Evolutionary conservation across 2,797 vertebrate genomes (phyloP).

Genomic region (Hybognathus amarus): DNA sequence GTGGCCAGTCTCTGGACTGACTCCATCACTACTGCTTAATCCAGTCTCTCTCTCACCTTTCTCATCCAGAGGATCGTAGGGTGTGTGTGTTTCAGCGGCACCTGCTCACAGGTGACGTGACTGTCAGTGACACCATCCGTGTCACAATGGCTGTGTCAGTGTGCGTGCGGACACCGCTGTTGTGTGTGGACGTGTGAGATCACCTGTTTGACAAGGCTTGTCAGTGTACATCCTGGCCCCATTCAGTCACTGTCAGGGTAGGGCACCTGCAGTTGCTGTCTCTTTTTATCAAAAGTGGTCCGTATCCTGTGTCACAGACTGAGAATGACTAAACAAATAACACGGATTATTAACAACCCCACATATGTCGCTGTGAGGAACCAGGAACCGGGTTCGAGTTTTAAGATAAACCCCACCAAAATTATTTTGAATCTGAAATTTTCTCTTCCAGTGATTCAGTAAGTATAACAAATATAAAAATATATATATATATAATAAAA

Average conservation of each 20-base stretch:
- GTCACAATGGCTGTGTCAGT: slow-evolving; percentile 63
- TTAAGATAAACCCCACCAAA: neutral
- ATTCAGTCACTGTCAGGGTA: slow-evolving; percentile 81
- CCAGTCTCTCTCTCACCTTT: slow-evolving; percentile 48
- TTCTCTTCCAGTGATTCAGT: neutral
- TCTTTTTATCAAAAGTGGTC: slow-evolving; percentile 76
- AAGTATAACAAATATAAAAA: neutral
- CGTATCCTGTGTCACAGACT: slow-evolving; percentile 76
- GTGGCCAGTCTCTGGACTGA: slow-evolving; percentile 38
- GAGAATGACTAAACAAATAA: slow-evolving; percentile 73
- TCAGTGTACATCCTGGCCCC: slow-evolving; percentile 80
- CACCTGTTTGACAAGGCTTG: slow-evolving; percentile 65
- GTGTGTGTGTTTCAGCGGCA: slow-evolving; percentile 54
- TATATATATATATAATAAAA: neutral
- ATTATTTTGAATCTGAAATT: neutral
- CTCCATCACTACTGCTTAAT: slow-evolving; percentile 45
- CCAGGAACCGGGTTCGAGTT: neutral
- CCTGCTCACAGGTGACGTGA: slow-evolving; percentile 70
- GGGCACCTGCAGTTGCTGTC: slow-evolving; percentile 70
- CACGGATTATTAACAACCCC: slow-evolving; percentile 75
- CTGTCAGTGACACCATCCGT: slow-evolving; percentile 66
- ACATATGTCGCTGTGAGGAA: slow-evolving; percentile 59
- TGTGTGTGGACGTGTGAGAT: slow-evolving; percentile 53
- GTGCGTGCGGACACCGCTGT: slow-evolving; percentile 51
- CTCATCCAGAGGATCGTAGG: slow-evolving; percentile 36